Conservation (phyloP, 2,113 vertebrate species). For the Cygnus atratus region DNA sequence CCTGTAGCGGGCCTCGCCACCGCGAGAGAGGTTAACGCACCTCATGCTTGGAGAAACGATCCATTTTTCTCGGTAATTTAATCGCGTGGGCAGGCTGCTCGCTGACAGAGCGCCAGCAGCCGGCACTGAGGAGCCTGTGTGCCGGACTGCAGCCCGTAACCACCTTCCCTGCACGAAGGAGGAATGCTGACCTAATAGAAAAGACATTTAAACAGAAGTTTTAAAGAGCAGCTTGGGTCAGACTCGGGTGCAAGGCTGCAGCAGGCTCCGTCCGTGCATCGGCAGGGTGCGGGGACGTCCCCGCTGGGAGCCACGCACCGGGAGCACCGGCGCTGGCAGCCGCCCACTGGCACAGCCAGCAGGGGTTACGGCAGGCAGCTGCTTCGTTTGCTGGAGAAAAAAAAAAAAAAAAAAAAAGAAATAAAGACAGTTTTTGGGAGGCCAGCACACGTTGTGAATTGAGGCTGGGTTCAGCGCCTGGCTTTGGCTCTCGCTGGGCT, state of each 20-base stretch:
- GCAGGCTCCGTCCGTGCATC: fast-evolving
- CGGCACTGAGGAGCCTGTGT: constrained; percentile 54
- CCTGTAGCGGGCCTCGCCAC: not conserved
- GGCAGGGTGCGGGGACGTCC: fast-evolving
- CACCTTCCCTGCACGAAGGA: constrained; percentile 46
- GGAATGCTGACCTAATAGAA: constrained; percentile 70
- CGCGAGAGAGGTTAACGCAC: constrained; percentile 4
- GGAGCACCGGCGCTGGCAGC: not conserved
- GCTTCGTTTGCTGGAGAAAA: not conserved
- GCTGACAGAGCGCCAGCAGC: constrained; percentile 36
- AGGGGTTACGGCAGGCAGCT: not conserved
- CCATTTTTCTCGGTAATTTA: constrained; percentile 67
- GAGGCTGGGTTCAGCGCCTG: not conserved
- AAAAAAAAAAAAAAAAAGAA: not conserved
- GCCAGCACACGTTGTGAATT: not conserved
- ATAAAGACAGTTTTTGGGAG: not conserved
- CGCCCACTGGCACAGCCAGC: fast-evolving
- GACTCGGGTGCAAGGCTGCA: not conserved
- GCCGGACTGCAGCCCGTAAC: constrained; percentile 50
- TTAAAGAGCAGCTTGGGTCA: not conserved
- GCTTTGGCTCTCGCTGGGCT: constrained; percentile 11
- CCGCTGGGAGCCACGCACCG: fast-evolving
- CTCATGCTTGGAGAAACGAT: constrained; percentile 58
- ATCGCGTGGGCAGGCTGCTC: constrained; percentile 52
- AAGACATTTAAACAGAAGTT: constrained; percentile 58